A percentile compares a stretch with the other conserved stretches of the same genome.
These are phyloP conservation scores for Neostethus bicornis DNA, from an alignment of 2,797 vertebrate species.

Conservation along the genomic window DNA sequence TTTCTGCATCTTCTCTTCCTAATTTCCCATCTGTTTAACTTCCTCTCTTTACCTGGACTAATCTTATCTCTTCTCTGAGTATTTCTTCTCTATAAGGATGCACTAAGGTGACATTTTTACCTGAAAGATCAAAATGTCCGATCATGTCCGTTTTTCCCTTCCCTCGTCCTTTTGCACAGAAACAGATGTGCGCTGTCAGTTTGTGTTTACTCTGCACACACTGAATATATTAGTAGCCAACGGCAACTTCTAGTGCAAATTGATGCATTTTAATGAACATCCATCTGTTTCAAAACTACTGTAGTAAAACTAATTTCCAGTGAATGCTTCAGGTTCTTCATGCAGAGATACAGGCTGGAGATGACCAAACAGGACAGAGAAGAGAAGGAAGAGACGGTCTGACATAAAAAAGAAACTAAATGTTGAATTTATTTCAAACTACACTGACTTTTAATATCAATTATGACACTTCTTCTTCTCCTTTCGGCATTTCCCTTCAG, in stretches of 20 bases:
- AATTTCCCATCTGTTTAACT: slow-evolving; percentile 28
- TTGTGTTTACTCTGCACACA: slow-evolving; percentile 26
- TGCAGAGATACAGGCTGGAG: not conserved
- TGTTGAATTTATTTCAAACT: too few species aligned
- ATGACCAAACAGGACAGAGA: not conserved
- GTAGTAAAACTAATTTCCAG: slow-evolving; percentile 26
- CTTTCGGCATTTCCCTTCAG: too few species aligned
- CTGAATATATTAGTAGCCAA: slow-evolving; percentile 43
- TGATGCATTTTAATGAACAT: slow-evolving; percentile 47
- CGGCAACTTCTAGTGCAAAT: slow-evolving; percentile 22
- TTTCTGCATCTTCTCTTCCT: slow-evolving; percentile 10
- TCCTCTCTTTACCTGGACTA: not conserved
- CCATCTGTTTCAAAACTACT: slow-evolving; percentile 21
- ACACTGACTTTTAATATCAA: too few species aligned
- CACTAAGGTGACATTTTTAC: not conserved
- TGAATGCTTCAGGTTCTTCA: slow-evolving; percentile 22
- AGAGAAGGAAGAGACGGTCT: not conserved
- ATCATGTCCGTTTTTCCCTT: not conserved
- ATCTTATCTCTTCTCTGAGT: not conserved
- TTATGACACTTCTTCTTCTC: too few species aligned
- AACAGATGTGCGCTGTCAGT: slow-evolving; percentile 26
- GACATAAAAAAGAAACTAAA: not conserved
- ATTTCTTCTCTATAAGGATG: not conserved
- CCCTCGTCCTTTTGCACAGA: slow-evolving; percentile 15
- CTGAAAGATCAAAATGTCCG: not conserved